These are phyloP conservation scores for Synanthedon andrenaeformis DNA, from an alignment of 2,888 invertebrate species.

Conservation along the genomic window DNA sequence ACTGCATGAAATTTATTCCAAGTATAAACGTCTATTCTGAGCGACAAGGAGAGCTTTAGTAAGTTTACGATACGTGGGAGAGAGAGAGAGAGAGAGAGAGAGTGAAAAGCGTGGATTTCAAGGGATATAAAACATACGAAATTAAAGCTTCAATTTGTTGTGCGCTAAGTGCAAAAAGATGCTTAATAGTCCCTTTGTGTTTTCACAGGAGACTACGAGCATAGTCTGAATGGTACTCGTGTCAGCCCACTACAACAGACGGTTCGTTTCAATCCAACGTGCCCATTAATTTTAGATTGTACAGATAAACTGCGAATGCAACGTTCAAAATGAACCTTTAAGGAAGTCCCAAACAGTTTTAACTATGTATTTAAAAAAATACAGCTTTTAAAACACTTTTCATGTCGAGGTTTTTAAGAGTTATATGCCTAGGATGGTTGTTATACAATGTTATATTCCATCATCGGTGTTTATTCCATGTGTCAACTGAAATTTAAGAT, in stretches of 20 bases:
- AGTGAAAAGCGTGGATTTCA: background rate
- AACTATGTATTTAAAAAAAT: too few species aligned
- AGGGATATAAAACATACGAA: background rate
- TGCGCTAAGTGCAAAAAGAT: background rate
- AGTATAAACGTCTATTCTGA: constrained; percentile 18
- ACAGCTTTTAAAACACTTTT: too few species aligned
- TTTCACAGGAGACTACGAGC: background rate
- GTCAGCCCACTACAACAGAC: background rate
- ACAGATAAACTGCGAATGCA: background rate
- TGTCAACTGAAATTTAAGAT: too few species aligned
- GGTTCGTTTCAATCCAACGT: background rate
- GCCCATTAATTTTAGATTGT: background rate
- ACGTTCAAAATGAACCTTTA: background rate
- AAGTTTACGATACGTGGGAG: background rate
- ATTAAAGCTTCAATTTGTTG: background rate
- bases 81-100: background rate
- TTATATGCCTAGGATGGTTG: too few species aligned
- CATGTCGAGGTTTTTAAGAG: too few species aligned
- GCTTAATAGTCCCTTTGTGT: background rate
- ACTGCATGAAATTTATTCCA: constrained; percentile 32
- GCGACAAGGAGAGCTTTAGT: constrained; percentile 7
- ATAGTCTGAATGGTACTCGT: background rate
- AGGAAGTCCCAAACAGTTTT: background rate
- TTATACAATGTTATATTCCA: too few species aligned
- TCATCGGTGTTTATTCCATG: too few species aligned